phyloP scores from a whole-genome alignment of 2,888 invertebrate genomes.

The Argyra leucocephala region DNA sequence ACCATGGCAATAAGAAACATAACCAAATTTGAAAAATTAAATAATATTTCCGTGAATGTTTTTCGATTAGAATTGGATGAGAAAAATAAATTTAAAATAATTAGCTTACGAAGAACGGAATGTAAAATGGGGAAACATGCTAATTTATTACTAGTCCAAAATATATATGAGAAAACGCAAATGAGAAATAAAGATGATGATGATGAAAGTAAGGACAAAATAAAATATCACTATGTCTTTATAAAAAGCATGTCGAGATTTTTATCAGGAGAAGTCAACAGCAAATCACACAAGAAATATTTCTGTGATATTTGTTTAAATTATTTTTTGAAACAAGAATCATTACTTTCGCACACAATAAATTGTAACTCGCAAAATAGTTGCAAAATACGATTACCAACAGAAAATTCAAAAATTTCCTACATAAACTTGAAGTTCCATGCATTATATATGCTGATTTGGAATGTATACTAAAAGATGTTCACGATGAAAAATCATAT shows the following conservation, averaged over 20 bases:
- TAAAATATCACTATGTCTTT: not conserved
- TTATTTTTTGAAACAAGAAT: not conserved
- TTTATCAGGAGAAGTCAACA: not conserved
- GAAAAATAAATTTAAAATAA: not conserved
- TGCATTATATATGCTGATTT: not conserved
- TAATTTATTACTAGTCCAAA: not conserved
- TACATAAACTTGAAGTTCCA: conserved; percentile 9
- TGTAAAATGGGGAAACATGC: not conserved
- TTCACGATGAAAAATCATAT: no score
- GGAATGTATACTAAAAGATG: not conserved
- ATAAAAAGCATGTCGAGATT: not conserved
- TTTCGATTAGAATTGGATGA: not conserved
- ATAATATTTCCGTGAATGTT: not conserved
- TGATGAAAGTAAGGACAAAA: not conserved
- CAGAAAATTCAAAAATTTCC: conserved; percentile 21
- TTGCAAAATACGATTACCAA: conserved; percentile 20
- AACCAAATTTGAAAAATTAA: not conserved
- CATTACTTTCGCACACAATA: not conserved
- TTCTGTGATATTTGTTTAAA: not conserved
- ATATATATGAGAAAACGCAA: not conserved
- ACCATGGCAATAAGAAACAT: not conserved
- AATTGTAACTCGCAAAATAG: not conserved
- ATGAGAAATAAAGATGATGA: not conserved
- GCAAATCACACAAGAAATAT: not conserved
- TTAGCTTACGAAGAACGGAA: not conserved